These are phyloP conservation scores for Malachius bipustulatus DNA, from an alignment of 2,888 invertebrate species.

Conservation along the genomic window DNA sequence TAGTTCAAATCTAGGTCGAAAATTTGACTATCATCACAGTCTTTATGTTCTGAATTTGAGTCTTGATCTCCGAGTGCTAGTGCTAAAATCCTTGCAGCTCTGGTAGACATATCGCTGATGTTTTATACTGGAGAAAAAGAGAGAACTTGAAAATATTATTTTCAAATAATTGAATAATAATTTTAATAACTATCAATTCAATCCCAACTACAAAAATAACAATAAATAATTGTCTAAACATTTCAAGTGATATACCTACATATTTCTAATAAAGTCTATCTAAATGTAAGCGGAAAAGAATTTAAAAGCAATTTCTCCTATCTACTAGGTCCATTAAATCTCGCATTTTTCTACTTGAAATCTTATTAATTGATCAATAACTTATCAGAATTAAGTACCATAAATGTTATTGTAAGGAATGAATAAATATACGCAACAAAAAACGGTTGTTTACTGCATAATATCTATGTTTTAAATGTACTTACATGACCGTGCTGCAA, in stretches of 20 bases:
- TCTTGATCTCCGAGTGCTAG: too few relatives aligned
- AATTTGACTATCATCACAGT: too few relatives aligned
- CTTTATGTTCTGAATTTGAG: too few relatives aligned
- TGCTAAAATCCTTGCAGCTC: too few relatives aligned
- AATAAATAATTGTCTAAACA: neutral
- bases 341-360: neutral
- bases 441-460: too few relatives aligned
- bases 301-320: slow-evolving; percentile 1
- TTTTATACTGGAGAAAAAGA: too few relatives aligned
- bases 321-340: neutral
- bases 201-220: slow-evolving; percentile 1
- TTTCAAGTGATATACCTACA: neutral
- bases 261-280: neutral
- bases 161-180: too few relatives aligned
- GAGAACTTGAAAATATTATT: too few relatives aligned
- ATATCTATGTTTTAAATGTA: neutral
- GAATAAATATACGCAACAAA: too few relatives aligned
- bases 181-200: too few relatives aligned
- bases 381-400: neutral
- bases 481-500: neutral
- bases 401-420: slow-evolving; percentile 1
- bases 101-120: too few relatives aligned
- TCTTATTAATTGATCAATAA: neutral
- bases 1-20: too few relatives aligned
- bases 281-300: neutral